Base-by-base conservation (phyloP, 2,888 invertebrate species). In the Deilephila porcellus region DNA sequence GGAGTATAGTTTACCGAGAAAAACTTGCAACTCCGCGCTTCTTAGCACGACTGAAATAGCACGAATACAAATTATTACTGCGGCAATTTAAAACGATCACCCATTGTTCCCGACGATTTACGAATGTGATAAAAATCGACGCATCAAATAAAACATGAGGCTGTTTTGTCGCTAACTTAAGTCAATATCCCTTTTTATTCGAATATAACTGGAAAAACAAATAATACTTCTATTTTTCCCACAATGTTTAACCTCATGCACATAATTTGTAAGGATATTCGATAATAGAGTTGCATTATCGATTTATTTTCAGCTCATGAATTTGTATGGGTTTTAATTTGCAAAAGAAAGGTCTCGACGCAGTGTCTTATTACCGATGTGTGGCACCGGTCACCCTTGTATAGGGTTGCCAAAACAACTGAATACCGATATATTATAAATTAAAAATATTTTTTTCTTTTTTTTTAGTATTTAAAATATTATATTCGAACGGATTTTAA, bases 21-120 rank as follows among this genome's bases (percentile, higher is more conserved):
- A 45, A 64, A 20, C 67, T 67, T 67, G 67, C 67, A 25, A 14
- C 7, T 1, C 53, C n/a, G 52, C 67, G 25, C 25, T 37, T 34
- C 37, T 19, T 8, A 63, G 63, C 63, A 4, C 19, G 63, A 63
- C 62, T 29, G 29, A 29, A 25, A 67, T 67, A 67, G 52, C 67
- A 14, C 52, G 67, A 67, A 67, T 14, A 67, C 45, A 67, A 67
- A 63, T 37, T 45, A 67, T 67, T 67, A 67, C 67, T 14, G 67
- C 20, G 45, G 67, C 17, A 17, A 52, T 67, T 67, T 25, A 52
- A 52, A 67, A 67, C 25, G 45, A 67, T 67, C 67, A 29, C 67
- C 67, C 67, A 67, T 67, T 67, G 67, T 67, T 67, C 17, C 20
- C 67, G 17, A 25, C 45, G 45, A 67, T 67, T 17, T 67, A 52